phyloP scores from a whole-genome alignment of 35 echinoderm and acorn worm species.

The Ophioderma brevispina region DNA sequence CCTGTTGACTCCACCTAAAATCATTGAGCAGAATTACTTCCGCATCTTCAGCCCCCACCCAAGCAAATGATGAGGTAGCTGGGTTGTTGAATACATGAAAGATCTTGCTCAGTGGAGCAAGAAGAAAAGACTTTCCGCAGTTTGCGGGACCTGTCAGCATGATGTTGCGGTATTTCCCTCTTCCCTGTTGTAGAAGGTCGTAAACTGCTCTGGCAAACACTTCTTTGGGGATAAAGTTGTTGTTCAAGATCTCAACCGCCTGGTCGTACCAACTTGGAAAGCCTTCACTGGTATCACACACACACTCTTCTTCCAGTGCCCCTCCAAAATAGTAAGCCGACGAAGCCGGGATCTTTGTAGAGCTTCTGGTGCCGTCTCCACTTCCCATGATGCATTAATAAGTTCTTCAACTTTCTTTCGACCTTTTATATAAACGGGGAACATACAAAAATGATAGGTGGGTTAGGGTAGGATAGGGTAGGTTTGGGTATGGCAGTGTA shows the following conservation, averaged over 20 bases:
- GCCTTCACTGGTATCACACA: not conserved
- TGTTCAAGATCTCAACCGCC: not conserved
- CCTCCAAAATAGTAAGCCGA: not conserved
- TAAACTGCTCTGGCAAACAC: not conserved
- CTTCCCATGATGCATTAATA: not conserved
- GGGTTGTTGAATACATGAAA: conserved; percentile 25
- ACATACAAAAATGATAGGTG: not conserved
- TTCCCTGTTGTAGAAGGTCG: not conserved
- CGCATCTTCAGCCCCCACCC: conserved; percentile 12
- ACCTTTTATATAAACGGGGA: not conserved
- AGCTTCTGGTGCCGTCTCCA: not conserved
- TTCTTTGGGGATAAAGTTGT: not conserved
- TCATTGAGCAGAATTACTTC: conserved; percentile 40
- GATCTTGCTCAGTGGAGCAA: not conserved
- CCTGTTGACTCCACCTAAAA: conserved; percentile 24
- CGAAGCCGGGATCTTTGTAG: not conserved
- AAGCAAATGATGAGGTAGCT: conserved; percentile 20
- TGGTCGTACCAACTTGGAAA: not conserved
- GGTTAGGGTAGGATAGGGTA: too few relatives aligned
- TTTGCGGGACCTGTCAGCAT: conserved; percentile 42
- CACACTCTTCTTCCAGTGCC: not conserved
- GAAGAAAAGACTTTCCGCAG: conserved; percentile 50
- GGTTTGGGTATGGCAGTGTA: not conserved
- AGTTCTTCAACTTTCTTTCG: not conserved
- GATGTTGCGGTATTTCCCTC: conserved; percentile 26